phyloP scores from a whole-genome alignment of 2,797 vertebrate genomes.

The Harpagifer antarcticus region DNA sequence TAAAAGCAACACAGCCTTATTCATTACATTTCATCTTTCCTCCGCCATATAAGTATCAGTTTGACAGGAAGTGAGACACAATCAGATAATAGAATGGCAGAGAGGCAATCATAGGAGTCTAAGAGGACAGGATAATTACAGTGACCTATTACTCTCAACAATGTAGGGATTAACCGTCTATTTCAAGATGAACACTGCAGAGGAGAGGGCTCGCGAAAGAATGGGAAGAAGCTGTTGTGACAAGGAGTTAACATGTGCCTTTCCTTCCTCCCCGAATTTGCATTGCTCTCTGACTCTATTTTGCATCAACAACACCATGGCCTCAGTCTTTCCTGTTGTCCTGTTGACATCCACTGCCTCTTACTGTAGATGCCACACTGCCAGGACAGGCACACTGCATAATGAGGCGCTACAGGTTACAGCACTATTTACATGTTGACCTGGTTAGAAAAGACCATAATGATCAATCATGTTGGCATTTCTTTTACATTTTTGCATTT shows the following conservation, averaged over 20 bases:
- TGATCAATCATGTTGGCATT: background rate
- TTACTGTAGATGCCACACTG: background rate
- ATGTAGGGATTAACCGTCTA: background rate
- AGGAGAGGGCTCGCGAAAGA: background rate
- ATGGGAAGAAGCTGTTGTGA: background rate
- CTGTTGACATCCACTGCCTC: background rate
- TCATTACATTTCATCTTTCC: background rate
- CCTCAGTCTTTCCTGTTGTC: too few relatives aligned
- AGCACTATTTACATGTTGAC: background rate
- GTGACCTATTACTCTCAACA: background rate
- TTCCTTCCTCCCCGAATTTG: constrained; percentile 4
- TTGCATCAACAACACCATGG: constrained; percentile 1
- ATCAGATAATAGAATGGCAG: constrained; percentile 8
- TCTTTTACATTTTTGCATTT: background rate
- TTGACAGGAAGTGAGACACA: background rate
- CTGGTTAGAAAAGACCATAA: background rate
- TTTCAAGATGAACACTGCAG: background rate
- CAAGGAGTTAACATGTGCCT: background rate
- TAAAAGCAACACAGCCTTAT: background rate
- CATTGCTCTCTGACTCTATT: background rate
- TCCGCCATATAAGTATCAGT: background rate
- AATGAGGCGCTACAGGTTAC: constrained; percentile 12
- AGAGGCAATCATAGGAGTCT: background rate
- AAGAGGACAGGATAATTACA: background rate
- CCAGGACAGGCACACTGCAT: background rate